Evolutionary conservation across 2,797 vertebrate genomes (phyloP), one percentile per base, ranked within the genome.

Genomic region (Myotis pilosus): DNA sequence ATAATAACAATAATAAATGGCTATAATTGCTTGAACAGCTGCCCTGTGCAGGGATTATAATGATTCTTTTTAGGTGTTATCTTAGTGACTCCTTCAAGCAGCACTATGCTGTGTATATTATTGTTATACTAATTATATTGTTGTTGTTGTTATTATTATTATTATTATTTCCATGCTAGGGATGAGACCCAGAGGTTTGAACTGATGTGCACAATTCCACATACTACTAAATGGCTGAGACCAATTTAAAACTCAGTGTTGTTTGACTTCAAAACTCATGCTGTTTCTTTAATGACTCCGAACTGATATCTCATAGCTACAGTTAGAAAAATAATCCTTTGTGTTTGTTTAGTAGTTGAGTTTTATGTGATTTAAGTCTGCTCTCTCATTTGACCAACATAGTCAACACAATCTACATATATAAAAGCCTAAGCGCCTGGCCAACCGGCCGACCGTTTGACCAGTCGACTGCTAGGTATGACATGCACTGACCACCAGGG

Each of bases 311-410:
- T 81, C 64, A 94, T 30, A 90, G 66, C 66, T 80, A 76, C 5
- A 38, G 5, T 74, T 78, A 91, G 41, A 80, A 88, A 93, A 82
- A 82, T 74, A 89, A 78, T n/a, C n/a, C 28, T 75, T 92, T 83
- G 10, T 92, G 16, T 93, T 74, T 82, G 8, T 79, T 92, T 85
- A 69, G 36, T 83, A 78, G 53, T 89, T 92, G 82, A 23, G 17
- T 72, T 76, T 93, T 57, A 17, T 62, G 11, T 84, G 55, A 49
- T 74, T 95, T 17, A 84, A 30, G 20, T 78, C 33, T 91, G 11
- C 17, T 55, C 28, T 94, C 10, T 82, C 11, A 38, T 83, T 92
- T 90, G 75, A 84, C 25, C 71, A 71, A 53, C 36, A 79, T n/a
- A 72, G 15, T n/a, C 81, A 51, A 20, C 20, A 64, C 28, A 60